phyloP scores from a whole-genome alignment of 2,113 vertebrate genomes.

The Oriolus oriolus region DNA sequence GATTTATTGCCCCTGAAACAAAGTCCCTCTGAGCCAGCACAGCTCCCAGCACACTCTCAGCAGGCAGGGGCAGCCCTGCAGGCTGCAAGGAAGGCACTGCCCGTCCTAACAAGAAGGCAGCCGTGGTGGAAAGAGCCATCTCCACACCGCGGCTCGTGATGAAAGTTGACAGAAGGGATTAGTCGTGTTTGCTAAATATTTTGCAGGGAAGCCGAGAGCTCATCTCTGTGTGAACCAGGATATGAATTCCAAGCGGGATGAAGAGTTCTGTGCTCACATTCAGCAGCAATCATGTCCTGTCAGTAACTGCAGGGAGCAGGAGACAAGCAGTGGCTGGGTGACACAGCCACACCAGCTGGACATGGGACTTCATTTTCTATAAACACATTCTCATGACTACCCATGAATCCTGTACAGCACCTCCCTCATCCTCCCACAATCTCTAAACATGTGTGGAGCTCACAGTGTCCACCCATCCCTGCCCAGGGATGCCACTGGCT shows the following conservation, averaged over 20 bases:
- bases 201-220: not conserved
- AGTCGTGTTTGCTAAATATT: not conserved
- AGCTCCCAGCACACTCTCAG: not conserved
- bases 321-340: not conserved
- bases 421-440: not conserved
- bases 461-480: not conserved
- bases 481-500: not conserved
- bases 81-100: not conserved
- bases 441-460: not conserved
- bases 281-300: not conserved
- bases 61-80: not conserved
- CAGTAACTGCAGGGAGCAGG: not conserved
- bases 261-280: not conserved
- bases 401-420: not conserved
- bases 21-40: not conserved
- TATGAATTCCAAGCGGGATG: not conserved
- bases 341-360: not conserved
- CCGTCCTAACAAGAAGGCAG: not conserved
- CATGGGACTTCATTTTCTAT: not conserved
- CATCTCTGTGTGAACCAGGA: not conserved
- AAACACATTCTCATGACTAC: not conserved
- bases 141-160: fast-evolving
- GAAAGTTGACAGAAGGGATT: not conserved
- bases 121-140: not conserved
- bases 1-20: not conserved